phyloP scores from a whole-genome alignment of 37 sponge, comb jelly and placozoan genomes.

The Cladorhizidae sp. region DNA sequence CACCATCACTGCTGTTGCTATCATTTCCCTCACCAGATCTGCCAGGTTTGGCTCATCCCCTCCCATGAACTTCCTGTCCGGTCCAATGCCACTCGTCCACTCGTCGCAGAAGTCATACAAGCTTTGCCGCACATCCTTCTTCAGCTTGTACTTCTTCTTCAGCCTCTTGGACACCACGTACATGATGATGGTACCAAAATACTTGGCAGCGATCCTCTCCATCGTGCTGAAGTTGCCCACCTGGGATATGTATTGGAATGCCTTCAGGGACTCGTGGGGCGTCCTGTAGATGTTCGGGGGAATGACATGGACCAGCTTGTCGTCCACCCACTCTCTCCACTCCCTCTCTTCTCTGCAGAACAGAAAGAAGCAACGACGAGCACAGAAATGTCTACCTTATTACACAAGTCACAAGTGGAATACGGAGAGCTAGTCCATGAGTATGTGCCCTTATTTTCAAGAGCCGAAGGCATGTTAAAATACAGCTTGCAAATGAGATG shows the following conservation, averaged over 20 bases:
- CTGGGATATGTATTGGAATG: conserved; percentile 73
- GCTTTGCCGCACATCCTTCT: conserved; percentile 72
- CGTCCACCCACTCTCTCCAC: conserved; percentile 97
- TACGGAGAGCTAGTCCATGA: too few species aligned
- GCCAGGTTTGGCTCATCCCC: conserved; percentile 91
- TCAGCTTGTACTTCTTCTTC: conserved; percentile 76
- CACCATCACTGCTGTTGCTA: not conserved
- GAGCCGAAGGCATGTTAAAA: too few species aligned
- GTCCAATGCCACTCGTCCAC: conserved; percentile 81
- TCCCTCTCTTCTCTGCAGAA: conserved; percentile 86
- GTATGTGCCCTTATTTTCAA: too few species aligned
- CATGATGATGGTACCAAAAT: conserved; percentile 86
- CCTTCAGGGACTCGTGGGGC: conserved; percentile 58
- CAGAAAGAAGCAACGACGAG: not conserved
- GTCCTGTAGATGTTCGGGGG: conserved; percentile 93
- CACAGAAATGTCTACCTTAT: not conserved
- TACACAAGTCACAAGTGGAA: too few species aligned
- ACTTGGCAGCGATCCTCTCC: conserved; percentile 73
- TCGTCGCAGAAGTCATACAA: conserved; percentile 66
- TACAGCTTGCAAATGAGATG: too few species aligned
- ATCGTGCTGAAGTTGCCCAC: conserved; percentile 77
- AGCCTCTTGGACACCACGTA: conserved; percentile 72
- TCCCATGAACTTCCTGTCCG: conserved; percentile 72
- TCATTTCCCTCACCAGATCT: conserved; percentile 72
- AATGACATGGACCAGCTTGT: conserved; percentile 76